A percentile compares a stretch with the other conserved stretches of the same genome.
Evolutionary conservation across 2,797 vertebrate genomes (phyloP).

Genomic region (Mormyrops attenuatus): DNA sequence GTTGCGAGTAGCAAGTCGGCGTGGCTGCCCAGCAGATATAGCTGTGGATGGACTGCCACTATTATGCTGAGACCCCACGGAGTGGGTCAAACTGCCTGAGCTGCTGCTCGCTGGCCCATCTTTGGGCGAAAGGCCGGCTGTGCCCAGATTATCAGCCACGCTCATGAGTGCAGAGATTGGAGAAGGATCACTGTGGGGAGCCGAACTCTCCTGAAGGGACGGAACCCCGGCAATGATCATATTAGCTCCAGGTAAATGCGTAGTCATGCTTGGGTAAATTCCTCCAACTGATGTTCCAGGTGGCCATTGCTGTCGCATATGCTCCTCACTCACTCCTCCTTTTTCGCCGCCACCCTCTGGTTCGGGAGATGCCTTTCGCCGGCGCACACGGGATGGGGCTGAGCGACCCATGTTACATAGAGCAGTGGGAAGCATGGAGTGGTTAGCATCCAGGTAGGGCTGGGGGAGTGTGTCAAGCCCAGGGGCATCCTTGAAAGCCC

Average conservation of each 20-base stretch:
- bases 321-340: constrained; percentile 56
- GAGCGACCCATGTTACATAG: constrained; percentile 48
- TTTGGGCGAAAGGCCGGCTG: constrained; percentile 64
- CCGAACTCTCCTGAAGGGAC: constrained; percentile 46
- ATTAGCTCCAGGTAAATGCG: constrained; percentile 43
- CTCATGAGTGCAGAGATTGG: constrained; percentile 81
- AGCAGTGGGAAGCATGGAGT: constrained; percentile 53
- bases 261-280: constrained; percentile 57
- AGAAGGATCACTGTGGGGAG: constrained; percentile 67
- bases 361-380: constrained; percentile 61
- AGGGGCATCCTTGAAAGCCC: constrained; percentile 67
- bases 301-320: constrained; percentile 65
- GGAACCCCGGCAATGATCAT: constrained; percentile 27
- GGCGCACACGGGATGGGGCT: constrained; percentile 49
- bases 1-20: constrained; percentile 56
- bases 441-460: constrained; percentile 61
- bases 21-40: constrained; percentile 50
- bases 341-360: constrained; percentile 63
- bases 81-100: constrained; percentile 44
- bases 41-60: constrained; percentile 50
- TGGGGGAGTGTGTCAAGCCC: constrained; percentile 71
- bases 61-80: constrained; percentile 40
- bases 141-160: constrained; percentile 71
- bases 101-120: constrained; percentile 57
- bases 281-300: constrained; percentile 47